These are phyloP conservation scores for Cataglyphis hispanica DNA, from an alignment of 1,140 invertebrate genomes.

Conservation along the genomic window DNA sequence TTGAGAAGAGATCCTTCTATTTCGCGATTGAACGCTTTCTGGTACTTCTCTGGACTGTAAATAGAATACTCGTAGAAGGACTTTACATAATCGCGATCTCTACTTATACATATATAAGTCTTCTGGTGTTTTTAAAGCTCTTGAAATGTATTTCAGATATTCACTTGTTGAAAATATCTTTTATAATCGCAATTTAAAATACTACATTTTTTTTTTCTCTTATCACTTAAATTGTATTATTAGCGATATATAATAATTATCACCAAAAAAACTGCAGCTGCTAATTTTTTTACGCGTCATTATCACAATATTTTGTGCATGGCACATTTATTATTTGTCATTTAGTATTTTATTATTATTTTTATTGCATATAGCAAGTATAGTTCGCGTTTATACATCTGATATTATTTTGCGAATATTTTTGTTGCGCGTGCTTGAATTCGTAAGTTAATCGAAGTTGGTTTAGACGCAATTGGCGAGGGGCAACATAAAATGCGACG, in stretches of 20 bases:
- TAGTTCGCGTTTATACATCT: background rate
- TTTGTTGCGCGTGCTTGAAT: background rate
- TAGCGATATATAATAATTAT: background rate
- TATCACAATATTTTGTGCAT: background rate
- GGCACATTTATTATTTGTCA: background rate
- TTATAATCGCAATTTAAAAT: background rate
- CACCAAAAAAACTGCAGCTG: background rate
- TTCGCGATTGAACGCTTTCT: conserved; percentile 46
- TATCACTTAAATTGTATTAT: background rate
- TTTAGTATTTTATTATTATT: background rate
- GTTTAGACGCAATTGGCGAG: conserved; percentile 9
- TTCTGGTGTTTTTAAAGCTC: background rate
- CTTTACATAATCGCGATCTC: conserved; percentile 28
- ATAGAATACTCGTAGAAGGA: conserved; percentile 65
- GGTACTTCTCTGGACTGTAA: conserved; percentile 46
- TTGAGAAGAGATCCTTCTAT: conserved; percentile 59
- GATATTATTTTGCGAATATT: conserved; percentile 15
- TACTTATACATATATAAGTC: background rate
- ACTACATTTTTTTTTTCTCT: background rate
- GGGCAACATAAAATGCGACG: conserved; percentile 33
- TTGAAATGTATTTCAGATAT: conserved; percentile 7
- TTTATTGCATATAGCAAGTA: background rate
- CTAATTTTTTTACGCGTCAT: background rate
- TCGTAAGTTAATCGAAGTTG: background rate
- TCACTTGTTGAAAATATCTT: background rate